Base-by-base conservation (phyloP, 1,140 invertebrate species). In the Brachystomella parvula region DNA sequence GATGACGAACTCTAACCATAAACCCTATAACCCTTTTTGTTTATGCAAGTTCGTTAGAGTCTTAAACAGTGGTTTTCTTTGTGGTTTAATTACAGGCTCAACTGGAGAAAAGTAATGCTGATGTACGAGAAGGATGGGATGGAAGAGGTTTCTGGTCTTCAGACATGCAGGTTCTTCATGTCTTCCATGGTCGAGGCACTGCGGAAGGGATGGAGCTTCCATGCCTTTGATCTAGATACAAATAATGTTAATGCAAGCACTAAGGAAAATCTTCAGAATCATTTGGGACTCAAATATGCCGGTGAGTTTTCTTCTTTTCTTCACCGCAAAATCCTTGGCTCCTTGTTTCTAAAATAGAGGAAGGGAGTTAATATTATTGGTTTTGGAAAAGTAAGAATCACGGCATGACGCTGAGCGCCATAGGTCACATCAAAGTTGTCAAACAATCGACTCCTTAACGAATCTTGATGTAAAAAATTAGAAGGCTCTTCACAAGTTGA, bases 61-160 rank as follows among this genome's bases (percentile, higher is more conserved):
- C 28, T 17, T 56, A 56, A 56, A 56, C 26, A 12, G 15, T 26
- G 26, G 31, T 56, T 56, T 56, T 56, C 53, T n/a, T n/a, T n/a
- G n/a, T n/a, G n/a, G n/a, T n/a, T n/a, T n/a, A 53, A 3, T 62
- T 44, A 15, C 26, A 88, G 86, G 61, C 85, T 83, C 76, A 71
- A 81, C 12, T 90, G 88, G 88, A 78, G 76, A 49, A 87, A 85
- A 75, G 80, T 88, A 0, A 82, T 86, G 53, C 77, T 90, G 44
- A 79, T 90, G 73, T 89, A 86, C 73, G 84, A 89, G 68, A 84
- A 84, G 1, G 80, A 85, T 39, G 86, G 85, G 0, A 84, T 87
- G 74, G 76, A 80, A 59, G 76, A 83, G 72, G 76, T 88, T 2
- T 86, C 81, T 26, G 86, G 86, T 0, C 81, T 81, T 66, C 81